phyloP scores from a whole-genome alignment of 2,797 vertebrate genomes.

The Dicrostonyx torquatus region DNA sequence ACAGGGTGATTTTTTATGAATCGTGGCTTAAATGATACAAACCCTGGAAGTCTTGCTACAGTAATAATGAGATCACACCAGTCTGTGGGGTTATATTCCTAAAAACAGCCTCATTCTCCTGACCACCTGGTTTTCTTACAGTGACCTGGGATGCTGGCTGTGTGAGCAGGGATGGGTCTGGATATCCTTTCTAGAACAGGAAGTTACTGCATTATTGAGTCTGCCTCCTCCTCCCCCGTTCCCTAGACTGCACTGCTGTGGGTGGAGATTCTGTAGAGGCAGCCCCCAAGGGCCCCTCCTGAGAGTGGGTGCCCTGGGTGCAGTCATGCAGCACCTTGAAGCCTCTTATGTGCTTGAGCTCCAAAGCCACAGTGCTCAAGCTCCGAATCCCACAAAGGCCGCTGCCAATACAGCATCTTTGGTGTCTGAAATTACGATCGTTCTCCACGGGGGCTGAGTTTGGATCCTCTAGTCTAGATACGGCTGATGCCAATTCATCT shows the following conservation, averaged over 20 bases:
- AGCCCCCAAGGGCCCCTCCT: not conserved
- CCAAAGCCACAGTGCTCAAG: not conserved
- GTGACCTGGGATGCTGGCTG: not conserved
- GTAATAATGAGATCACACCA: not conserved
- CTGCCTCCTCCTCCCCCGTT: not conserved
- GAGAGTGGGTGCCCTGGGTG: not conserved
- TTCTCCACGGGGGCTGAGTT: not conserved
- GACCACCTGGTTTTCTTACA: not conserved
- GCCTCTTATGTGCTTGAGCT: not conserved
- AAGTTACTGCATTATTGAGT: not conserved
- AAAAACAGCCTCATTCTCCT: not conserved
- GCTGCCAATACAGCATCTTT: not conserved
- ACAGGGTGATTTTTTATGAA: not conserved
- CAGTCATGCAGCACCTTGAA: not conserved
- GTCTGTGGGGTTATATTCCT: not conserved
- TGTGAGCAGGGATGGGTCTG: not conserved
- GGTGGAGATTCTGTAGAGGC: accelerated
- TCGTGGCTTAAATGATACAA: not conserved
- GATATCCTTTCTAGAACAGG: not conserved
- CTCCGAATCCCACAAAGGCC: not conserved
- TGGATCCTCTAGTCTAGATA: not conserved
- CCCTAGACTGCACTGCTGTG: not conserved
- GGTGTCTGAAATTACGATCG: not conserved
- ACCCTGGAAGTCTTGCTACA: not conserved
- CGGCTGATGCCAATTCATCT: not conserved